Percentiles rank a stretch among this genome's conserved stretches.
These are phyloP conservation scores for Poecilia velifera DNA, from an alignment of 2,797 vertebrate genomes.

Conservation along the genomic window DNA sequence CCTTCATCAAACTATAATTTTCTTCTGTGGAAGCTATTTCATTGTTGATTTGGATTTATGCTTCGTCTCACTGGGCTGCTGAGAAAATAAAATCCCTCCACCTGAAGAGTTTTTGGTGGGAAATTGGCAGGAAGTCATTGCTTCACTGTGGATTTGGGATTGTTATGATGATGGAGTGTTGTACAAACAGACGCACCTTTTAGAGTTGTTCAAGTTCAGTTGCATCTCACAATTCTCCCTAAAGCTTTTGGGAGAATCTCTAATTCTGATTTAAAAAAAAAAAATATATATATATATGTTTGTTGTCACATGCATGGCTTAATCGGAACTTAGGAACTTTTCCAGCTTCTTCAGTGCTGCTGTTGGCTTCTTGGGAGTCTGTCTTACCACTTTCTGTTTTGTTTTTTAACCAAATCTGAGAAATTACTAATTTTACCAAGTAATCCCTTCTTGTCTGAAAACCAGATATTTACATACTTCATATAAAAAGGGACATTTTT, in stretches of 20 bases:
- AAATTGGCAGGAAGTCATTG: background rate
- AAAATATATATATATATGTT: background rate
- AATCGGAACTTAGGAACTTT: background rate
- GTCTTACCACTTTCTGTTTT: background rate
- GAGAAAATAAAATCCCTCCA: background rate
- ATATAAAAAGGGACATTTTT: background rate
- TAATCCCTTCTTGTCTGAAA: background rate
- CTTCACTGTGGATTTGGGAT: background rate
- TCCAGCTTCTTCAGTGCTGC: background rate
- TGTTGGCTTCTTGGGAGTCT: background rate
- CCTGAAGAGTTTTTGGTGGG: background rate
- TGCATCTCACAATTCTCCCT: background rate
- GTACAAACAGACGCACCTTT: background rate
- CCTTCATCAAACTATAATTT: background rate
- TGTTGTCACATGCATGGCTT: background rate
- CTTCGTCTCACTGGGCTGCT: background rate
- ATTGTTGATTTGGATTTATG: background rate
- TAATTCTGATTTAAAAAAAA: background rate
- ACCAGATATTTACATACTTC: background rate
- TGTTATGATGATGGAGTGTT: background rate
- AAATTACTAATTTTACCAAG: background rate
- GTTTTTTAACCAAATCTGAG: background rate
- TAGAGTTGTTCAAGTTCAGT: background rate
- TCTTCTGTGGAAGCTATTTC: background rate
- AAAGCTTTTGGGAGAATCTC: background rate